Evolutionary conservation across 2,888 invertebrate genomes (phyloP), one percentile per base, ranked within the genome.

Genomic region (Crioceris asparagi): DNA sequence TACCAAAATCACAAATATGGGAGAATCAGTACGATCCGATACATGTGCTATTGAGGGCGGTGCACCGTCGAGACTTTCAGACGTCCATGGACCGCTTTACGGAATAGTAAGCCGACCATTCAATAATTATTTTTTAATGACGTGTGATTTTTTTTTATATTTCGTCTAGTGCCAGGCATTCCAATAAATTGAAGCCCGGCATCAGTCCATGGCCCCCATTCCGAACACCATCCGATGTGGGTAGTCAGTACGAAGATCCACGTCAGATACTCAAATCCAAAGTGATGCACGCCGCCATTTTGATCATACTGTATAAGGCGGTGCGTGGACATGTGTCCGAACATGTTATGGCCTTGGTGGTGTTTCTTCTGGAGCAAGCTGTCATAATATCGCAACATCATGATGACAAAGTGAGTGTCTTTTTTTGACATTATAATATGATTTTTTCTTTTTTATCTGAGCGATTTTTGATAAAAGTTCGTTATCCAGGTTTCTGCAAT

Each of bases 81-180:
- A 80, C 83, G 7, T 87, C 93, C 10, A 81, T 94, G 79, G 94
- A 97, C 65, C 72, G 94, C 52, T 96, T 85, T 59, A 82, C 85
- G 0, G 79, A 86, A 49, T 87, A 82, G 87, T 90, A 61, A 75
- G 83, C 17, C 4, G 32, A 32, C 21, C 21, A 7, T 6, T 21
- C 21, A 21, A 21, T 21, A 21, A 21, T 21, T 21, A 21, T 10
- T 21, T 6, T 19, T 5, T 29, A 29, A 5, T 7, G 12, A 10
- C 8, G 7, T 29, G 29, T 29, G 29, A 27, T 27, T 3, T 27
- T n/a, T n/a, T 27, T 15, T n/a, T 11, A 5, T 21, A 15, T 19
- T 7, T 40, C 12, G 43, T 45, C 19, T 35, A 64, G 60, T 41
- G 58, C 57, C 2, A 52, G 56, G 32, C 59, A 62, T 41, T 51